Base-by-base conservation (phyloP, 2,113 vertebrate genomes). In the Mandrillus leucophaeus region DNA sequence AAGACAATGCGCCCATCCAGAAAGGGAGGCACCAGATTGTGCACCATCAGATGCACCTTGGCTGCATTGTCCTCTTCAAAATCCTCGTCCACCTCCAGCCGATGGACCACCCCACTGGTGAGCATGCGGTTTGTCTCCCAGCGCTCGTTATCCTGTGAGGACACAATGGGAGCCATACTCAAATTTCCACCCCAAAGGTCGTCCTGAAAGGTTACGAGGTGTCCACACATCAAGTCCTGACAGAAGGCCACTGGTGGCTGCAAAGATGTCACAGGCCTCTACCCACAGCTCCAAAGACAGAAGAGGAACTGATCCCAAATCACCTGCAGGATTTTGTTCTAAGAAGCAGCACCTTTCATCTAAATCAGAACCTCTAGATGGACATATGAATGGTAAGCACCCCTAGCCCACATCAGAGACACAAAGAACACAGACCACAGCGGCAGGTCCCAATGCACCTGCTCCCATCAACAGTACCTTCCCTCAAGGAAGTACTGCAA, bases 61-160 rank as follows among this genome's bases (percentile, higher is more conserved):
- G 99, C 99, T 0, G 99, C 99, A 3, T 99, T 99, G 95, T 99
- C 99, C 98, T 99, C 99, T 95, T 99, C 99, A 96, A 99, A 99
- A 98, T 99, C 99, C 79, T 99, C 99, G 0, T 99, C 99, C 85
- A 99, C 99, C 97, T 99, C 99, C 85, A 99, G 98, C 55, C 99
- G 99, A 97, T 99, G 99, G 70, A 99, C 99, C 98, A 99, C 99
- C 0, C 99, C 99, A 2, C 99, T 99, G 87, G 99, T 99, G 97
- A 99, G 98, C 99, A 99, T 99, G n/a, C 99, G 99, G 96, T 99
- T 99, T 0, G 99, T 99, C 98, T 99, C 99, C 99, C 99, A 99
- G 59, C 99, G 99, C 95, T 99, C 99, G 0, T 99, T 99, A 95
- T 99, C 99, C 99, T 99, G 78, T 18, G 73, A n/a, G 13, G 88